Evolutionary conservation across 2,113 vertebrate species (phyloP).

Genomic region (Peromyscus leucopus): DNA sequence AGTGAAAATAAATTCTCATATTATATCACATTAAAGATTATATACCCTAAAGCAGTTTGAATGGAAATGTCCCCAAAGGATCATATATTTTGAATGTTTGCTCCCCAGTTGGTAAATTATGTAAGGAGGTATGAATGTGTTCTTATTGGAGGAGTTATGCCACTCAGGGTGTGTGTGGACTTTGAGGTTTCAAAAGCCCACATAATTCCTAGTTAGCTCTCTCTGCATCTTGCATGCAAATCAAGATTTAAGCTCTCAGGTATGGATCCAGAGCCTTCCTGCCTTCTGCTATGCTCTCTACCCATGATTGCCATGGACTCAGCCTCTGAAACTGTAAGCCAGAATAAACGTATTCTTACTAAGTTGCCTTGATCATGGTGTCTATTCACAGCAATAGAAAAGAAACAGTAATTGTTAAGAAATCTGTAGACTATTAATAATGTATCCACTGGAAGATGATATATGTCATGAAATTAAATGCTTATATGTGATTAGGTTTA

Average conservation of each 20-base stretch:
- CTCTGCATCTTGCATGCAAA: neutral
- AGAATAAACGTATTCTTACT: neutral
- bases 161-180: neutral
- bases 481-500: no score
- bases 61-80: neutral
- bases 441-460: neutral
- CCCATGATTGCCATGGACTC: neutral
- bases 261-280: neutral
- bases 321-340: neutral
- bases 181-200: neutral
- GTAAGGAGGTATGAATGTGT: neutral
- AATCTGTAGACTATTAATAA: conserved; percentile 8
- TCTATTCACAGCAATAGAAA: neutral
- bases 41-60: neutral
- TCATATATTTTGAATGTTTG: neutral
- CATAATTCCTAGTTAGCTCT: neutral
- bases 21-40: neutral
- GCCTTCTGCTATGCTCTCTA: neutral
- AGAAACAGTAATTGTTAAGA: neutral
- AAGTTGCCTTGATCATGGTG: neutral
- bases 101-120: neutral
- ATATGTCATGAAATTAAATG: neutral
- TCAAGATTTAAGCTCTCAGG: neutral
- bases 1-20: conserved; percentile 4
- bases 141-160: neutral